These are phyloP conservation scores for Drosophila monieri DNA, from an alignment of 2,888 invertebrate genomes.

Conservation along the genomic window DNA sequence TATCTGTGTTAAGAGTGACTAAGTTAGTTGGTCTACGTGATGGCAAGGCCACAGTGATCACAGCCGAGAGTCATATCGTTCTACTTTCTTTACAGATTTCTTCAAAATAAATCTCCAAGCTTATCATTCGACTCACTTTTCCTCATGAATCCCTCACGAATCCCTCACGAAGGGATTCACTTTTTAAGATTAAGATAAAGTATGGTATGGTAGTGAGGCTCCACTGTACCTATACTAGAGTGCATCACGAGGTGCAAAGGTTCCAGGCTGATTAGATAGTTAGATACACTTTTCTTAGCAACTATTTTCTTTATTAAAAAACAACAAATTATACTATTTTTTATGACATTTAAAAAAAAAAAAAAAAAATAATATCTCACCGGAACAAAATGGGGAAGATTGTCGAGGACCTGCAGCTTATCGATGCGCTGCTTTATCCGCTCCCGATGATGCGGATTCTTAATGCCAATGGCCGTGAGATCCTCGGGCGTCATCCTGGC, in stretches of 20 bases:
- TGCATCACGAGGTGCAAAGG: slow-evolving; percentile 29
- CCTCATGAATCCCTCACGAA: too few relatives aligned
- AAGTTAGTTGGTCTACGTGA: slow-evolving; percentile 50
- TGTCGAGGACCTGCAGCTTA: slow-evolving; percentile 96
- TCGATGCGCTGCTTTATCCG: slow-evolving; percentile 98
- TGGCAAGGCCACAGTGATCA: slow-evolving; percentile 27
- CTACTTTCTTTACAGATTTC: neutral
- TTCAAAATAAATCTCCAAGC: neutral
- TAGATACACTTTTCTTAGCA: too few relatives aligned
- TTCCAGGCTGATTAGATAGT: slow-evolving; percentile 32
- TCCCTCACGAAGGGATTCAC: neutral
- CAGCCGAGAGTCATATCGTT: neutral
- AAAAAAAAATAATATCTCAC: slow-evolving; percentile 86
- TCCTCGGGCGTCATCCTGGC: slow-evolving; percentile 99
- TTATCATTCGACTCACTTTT: too few relatives aligned
- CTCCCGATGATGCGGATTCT: slow-evolving; percentile 98
- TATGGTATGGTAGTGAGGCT: too few relatives aligned
- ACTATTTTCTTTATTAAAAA: too few relatives aligned
- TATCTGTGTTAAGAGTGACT: slow-evolving; percentile 52
- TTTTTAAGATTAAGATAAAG: neutral
- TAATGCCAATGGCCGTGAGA: slow-evolving; percentile 94
- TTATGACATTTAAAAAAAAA: too few relatives aligned
- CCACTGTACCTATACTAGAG: slow-evolving; percentile 13
- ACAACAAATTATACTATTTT: too few relatives aligned
- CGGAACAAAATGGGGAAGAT: slow-evolving; percentile 97